Conservation (phyloP, 2,888 invertebrate genomes). For the Drosophila vallismaia region DNA sequence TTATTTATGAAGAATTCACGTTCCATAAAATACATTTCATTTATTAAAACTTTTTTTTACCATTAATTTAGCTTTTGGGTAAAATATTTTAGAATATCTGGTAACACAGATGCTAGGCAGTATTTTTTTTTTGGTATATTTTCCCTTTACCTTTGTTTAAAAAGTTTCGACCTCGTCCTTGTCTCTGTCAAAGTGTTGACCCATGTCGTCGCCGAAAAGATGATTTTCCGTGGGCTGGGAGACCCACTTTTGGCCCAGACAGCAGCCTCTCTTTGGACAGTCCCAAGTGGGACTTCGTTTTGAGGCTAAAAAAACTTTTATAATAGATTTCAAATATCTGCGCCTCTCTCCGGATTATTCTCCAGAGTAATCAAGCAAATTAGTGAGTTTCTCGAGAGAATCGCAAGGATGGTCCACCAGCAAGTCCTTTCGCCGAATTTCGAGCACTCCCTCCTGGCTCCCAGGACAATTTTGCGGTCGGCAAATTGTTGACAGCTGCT, state of each 20-base stretch:
- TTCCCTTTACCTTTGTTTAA: conserved; percentile 1
- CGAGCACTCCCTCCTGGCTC: conserved; percentile 44
- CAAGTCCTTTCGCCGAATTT: conserved; percentile 23
- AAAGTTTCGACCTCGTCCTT: conserved; percentile 33
- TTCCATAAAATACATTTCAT: no score
- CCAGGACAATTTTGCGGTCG: conserved; percentile 69
- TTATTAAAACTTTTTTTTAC: no score
- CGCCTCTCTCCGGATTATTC: conserved; percentile 47
- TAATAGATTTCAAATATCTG: conserved; percentile 74
- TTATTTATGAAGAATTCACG: no score
- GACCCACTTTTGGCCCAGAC: background rate
- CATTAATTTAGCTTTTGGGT: no score
- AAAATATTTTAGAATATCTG: no score
- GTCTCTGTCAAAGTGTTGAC: conserved; percentile 46
- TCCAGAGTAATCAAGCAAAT: conserved; percentile 78
- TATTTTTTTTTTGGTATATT: background rate
- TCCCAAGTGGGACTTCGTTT: conserved; percentile 51
- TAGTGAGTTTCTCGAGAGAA: conserved; percentile 61
- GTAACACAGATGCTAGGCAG: no score
- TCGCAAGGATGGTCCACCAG: conserved; percentile 13
- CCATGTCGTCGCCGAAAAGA: conserved; percentile 41
- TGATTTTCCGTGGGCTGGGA: conserved; percentile 7
- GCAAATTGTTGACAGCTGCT: conserved; percentile 77
- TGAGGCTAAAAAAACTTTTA: conserved; percentile 72
- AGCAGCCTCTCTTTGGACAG: conserved; percentile 5